Evolutionary conservation across 2,113 vertebrate genomes (phyloP).

Genomic region (Verasper variegatus): DNA sequence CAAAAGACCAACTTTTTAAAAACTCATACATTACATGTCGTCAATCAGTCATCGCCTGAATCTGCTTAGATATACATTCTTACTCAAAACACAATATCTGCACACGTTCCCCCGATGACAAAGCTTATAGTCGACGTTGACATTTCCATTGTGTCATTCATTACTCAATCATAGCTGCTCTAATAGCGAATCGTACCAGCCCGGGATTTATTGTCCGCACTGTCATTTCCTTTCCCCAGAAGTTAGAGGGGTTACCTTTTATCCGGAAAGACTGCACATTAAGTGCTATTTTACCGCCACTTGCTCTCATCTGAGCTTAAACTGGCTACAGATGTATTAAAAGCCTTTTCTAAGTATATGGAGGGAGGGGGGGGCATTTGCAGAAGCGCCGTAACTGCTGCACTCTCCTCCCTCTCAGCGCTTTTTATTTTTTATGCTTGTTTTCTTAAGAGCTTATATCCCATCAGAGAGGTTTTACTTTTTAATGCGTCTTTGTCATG

Average conservation of each 20-base stretch:
- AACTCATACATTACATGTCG: neutral
- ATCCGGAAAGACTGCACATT: constrained; percentile 78
- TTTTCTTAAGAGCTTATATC: constrained; percentile 33
- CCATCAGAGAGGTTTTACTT: neutral
- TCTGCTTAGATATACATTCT: neutral
- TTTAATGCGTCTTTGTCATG: constrained; percentile 33
- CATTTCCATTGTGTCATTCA: constrained; percentile 16
- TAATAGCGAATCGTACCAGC: constrained; percentile 38
- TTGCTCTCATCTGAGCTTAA: constrained; percentile 57
- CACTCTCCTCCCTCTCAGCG: constrained; percentile 30
- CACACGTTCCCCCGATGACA: constrained; percentile 5
- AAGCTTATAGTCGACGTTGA: neutral
- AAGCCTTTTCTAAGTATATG: constrained; percentile 54
- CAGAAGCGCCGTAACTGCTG: constrained; percentile 19
- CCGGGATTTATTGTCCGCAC: constrained; percentile 57
- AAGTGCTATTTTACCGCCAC: constrained; percentile 74
- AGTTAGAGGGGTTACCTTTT: constrained; percentile 78
- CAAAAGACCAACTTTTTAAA: neutral
- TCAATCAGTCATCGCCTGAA: constrained; percentile 12
- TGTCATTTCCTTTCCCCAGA: constrained; percentile 66
- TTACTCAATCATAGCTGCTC: constrained; percentile 36
- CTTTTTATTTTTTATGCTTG: constrained; percentile 19
- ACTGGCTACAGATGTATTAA: constrained; percentile 69
- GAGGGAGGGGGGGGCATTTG: constrained; percentile 32
- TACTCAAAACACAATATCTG: constrained; percentile 10